phyloP scores from a whole-genome alignment of 2,113 vertebrate species.

The Tachycineta bicolor region DNA sequence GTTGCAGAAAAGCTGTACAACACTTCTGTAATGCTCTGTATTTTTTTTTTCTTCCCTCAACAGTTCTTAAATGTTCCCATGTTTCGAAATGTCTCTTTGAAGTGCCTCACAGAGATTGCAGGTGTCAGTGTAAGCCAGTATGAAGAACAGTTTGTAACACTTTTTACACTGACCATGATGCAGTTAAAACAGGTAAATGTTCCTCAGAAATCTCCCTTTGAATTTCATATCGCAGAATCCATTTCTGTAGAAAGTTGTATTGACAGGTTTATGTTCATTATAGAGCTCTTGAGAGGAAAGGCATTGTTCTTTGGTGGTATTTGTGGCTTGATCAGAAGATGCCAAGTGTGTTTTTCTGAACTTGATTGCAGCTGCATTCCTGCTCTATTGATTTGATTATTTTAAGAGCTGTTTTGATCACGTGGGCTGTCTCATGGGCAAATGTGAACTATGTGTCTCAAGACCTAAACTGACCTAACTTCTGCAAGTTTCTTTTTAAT shows the following conservation, averaged over 20 bases:
- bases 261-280: not conserved
- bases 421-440: not conserved
- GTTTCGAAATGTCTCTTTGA: slow-evolving; percentile 98
- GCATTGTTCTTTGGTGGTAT: not conserved
- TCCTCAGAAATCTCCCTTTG: not conserved
- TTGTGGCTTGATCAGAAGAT: not conserved
- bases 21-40: not conserved
- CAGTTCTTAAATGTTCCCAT: slow-evolving; percentile 99
- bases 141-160: slow-evolving; percentile 96
- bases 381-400: not conserved
- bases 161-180: slow-evolving; percentile 99
- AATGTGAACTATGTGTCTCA: not conserved
- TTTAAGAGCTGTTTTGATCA: not conserved
- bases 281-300: not conserved
- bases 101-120: slow-evolving; percentile 99
- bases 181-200: slow-evolving; percentile 94
- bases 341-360: not conserved
- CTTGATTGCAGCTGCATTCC: not conserved
- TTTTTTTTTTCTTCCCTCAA: not conserved
- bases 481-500: not conserved
- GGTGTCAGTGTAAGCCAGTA: slow-evolving; percentile 98
- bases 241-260: not conserved
- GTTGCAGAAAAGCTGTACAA: not conserved
- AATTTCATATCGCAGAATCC: not conserved
- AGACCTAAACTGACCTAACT: not conserved